Base-by-base conservation (phyloP, 2,797 vertebrate genomes). In the Chlorospingus semifuscus region DNA sequence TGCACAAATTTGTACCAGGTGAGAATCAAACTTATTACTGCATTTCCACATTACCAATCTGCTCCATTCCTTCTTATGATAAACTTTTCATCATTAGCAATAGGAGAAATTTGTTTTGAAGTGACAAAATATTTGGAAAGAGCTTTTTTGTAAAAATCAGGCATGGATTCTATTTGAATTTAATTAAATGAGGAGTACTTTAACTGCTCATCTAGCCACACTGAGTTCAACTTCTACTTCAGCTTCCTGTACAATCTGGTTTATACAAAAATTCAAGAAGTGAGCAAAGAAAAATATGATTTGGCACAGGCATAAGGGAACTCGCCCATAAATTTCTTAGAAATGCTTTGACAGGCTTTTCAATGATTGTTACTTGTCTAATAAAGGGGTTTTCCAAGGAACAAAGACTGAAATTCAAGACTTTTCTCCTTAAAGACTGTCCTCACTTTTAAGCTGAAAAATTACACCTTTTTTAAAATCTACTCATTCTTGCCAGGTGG, bases 291-390 rank as follows among this genome's bases (percentile, higher is more conserved):
- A 89, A 87, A 89, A 39, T 36, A 53, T 24, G 11, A 83, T 79
- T 78, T 92, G 74, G 74, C 70, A 81, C 14, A 75, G 15, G 23
- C 22, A 39, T 49, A 61, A 65, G 11, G 46, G 57, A 81, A 86
- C 9, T 87, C 46, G 71, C 22, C 11, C 34, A 64, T 36, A 78
- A 53, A 78, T 78, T 93, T 90, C 29, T 57, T 36, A 86, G 59
- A 92, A 94, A 83, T 61, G n/a, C 32, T 93, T 83, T 81, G 57
- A 61, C 39, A 71, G 15, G 26, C 19, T 93, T 95, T 94, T 89
- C 66, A 93, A 9, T 84, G 20, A 72, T 65, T 69, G 24, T 27
- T 86, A 50, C 27, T 83, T 81, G 42, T 71, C 88, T 89, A 46
- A 78, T 60, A 68, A 57, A 83, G 57, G 20, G 53, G 15, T 61